phyloP scores from a whole-genome alignment of 30 jellyfish, hydroid and myxozoan species.

The Rhopilema esculentum region DNA sequence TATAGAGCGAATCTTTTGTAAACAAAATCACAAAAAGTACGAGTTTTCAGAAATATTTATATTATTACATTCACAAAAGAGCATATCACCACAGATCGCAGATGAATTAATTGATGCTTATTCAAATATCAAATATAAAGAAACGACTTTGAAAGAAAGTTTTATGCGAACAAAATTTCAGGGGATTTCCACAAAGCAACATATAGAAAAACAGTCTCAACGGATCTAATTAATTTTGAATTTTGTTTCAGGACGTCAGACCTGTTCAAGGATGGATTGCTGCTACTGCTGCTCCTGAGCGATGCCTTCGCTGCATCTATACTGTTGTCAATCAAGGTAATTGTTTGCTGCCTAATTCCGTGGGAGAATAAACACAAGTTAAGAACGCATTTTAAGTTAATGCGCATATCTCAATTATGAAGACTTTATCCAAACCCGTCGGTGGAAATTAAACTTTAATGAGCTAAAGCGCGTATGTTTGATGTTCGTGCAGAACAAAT shows the following conservation, averaged over 20 bases:
- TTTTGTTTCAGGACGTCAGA: neutral
- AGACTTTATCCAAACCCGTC: neutral
- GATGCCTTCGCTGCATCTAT: neutral
- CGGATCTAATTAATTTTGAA: neutral
- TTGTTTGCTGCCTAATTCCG: too few species aligned
- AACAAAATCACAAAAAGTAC: neutral
- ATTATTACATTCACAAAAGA: neutral
- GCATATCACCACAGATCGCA: neutral
- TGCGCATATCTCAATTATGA: neutral
- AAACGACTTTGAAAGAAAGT: neutral
- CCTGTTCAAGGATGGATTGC: neutral
- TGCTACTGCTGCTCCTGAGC: neutral
- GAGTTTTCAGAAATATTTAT: neutral
- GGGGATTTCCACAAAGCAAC: too few species aligned
- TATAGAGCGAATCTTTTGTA: neutral
- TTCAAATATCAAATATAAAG: neutral
- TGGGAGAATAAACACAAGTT: too few species aligned
- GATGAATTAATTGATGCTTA: neutral
- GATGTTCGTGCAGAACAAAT: conserved; percentile 22
- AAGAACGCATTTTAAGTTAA: neutral
- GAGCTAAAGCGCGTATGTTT: conserved; percentile 58
- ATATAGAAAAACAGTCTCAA: neutral
- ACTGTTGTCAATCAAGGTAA: neutral
- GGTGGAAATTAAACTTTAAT: conserved; percentile 21
- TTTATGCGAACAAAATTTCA: neutral